phyloP scores from a whole-genome alignment of 1,140 invertebrate genomes.

The Drosophila miranda region DNA sequence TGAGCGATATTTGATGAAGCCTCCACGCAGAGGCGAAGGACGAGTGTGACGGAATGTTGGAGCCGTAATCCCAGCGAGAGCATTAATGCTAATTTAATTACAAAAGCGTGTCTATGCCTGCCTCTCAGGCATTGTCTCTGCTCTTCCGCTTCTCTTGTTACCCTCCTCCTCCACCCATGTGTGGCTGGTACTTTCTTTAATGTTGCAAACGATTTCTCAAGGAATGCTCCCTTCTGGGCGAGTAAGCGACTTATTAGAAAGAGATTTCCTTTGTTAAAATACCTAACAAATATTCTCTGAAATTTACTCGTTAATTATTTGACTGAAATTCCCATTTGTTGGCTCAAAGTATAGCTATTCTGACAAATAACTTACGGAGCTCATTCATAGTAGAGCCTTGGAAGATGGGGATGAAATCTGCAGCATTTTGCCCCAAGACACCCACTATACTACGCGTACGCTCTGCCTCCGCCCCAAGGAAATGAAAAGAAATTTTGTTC shows the following conservation, averaged over 20 bases:
- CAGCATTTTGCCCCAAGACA: conserved; percentile 22
- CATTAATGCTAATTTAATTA: conserved; percentile 73
- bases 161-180: too few relatives aligned
- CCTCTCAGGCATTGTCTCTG: conserved; percentile 19
- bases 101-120: conserved; percentile 57
- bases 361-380: conserved; percentile 9
- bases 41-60: conserved; percentile 11
- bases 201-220: too few relatives aligned
- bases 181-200: conserved; percentile 1
- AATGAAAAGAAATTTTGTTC: conserved; percentile 60
- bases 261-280: conserved; percentile 2
- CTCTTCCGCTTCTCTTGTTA: neutral
- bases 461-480: conserved; percentile 17
- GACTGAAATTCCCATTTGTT: conserved; percentile 2
- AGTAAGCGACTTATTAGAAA: too few relatives aligned
- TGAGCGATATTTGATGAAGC: conserved; percentile 68
- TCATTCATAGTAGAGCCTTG: conserved; percentile 5
- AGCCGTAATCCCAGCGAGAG: conserved; percentile 50
- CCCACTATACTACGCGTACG: neutral
- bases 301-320: conserved; percentile 6
- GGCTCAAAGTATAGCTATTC: conserved; percentile 9
- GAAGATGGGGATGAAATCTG: conserved; percentile 26
- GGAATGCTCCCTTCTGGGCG: too few relatives aligned
- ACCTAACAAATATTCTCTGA: conserved; percentile 4
- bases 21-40: conserved; percentile 10